A percentile compares a stretch with the other conserved stretches of the same genome.
Evolutionary conservation across 2,797 vertebrate species (phyloP).

Genomic region (Enteromius argenteus): DNA sequence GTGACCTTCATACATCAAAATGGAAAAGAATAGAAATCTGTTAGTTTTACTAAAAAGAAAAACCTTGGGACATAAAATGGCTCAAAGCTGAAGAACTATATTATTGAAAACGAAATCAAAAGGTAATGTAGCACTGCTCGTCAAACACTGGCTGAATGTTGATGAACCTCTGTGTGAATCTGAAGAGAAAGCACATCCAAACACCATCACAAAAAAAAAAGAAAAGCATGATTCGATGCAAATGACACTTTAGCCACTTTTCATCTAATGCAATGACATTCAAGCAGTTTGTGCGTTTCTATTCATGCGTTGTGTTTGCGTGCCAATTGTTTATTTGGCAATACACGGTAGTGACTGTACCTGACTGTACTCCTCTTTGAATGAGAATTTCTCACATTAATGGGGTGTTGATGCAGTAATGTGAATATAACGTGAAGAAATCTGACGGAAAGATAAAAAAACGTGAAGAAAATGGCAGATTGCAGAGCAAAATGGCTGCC

Average conservation of each 20-base stretch:
- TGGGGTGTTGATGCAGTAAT: not conserved
- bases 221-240: not conserved
- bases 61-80: not conserved
- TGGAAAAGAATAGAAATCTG: not conserved
- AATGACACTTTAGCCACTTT: not conserved
- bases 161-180: not conserved
- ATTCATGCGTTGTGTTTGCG: not conserved
- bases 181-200: not conserved
- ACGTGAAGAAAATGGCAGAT: constrained; percentile 39
- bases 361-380: not conserved
- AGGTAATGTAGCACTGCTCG: not conserved
- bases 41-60: not conserved
- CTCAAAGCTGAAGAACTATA: not conserved
- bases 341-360: not conserved
- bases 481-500: constrained; percentile 27
- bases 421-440: constrained; percentile 27
- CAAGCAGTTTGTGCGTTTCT: not conserved
- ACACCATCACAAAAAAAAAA: not conserved
- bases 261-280: not conserved
- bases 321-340: not conserved
- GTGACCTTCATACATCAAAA: not conserved
- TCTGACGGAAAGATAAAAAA: not conserved
- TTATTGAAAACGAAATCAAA: not conserved
- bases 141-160: not conserved
- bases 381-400: constrained; percentile 2